Evolutionary conservation across 2,888 invertebrate genomes (phyloP).

Genomic region (Meteorus colon): DNA sequence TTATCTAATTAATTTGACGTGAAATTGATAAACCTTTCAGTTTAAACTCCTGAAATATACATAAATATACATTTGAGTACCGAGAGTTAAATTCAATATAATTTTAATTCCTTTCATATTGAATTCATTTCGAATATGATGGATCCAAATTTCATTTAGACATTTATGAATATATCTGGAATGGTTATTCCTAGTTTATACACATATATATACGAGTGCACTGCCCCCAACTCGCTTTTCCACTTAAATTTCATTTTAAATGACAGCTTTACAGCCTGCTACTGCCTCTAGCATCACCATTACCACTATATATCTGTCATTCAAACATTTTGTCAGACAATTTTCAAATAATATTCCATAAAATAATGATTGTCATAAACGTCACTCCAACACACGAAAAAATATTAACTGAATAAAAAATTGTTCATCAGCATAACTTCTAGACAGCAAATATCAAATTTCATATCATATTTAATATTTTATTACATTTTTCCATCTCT

Average conservation of each 20-base stretch:
- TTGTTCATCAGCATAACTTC: too few relatives aligned
- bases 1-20: too few relatives aligned
- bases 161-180: not conserved
- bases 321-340: slow-evolving; percentile 9
- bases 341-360: not conserved
- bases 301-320: not conserved
- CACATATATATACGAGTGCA: not conserved
- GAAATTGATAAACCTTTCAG: too few relatives aligned
- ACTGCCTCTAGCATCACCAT: not conserved
- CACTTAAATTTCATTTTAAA: slow-evolving; percentile 10
- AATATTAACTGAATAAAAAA: not conserved
- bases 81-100: not conserved
- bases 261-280: not conserved
- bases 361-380: not conserved
- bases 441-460: too few relatives aligned
- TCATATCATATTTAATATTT: too few relatives aligned
- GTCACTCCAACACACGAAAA: not conserved
- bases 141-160: not conserved
- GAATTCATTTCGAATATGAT: slow-evolving; percentile 12
- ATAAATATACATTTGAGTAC: too few relatives aligned
- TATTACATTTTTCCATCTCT: not conserved
- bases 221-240: not conserved
- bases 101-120: not conserved
- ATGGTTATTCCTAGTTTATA: not conserved
- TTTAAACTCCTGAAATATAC: too few relatives aligned